Evolutionary conservation across 1,140 invertebrate species (phyloP), one percentile per base, ranked within the genome.

Genomic region (Yoshiicerus persimilis): DNA sequence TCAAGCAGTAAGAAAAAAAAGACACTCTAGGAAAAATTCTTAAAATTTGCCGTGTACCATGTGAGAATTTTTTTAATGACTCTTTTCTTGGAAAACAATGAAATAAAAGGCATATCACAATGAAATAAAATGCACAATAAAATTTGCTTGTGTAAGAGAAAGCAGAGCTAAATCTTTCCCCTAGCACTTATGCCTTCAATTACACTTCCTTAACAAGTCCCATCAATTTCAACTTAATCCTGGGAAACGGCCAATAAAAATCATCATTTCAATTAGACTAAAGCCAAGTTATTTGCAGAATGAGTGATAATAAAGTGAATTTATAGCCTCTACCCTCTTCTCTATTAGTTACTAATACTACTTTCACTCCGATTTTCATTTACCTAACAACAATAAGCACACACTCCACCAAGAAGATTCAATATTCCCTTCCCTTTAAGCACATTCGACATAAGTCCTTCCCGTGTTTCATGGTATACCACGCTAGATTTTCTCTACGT

Each of bases 161-260:
- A 32, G 20, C 32, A 25, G 66, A 70, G 32, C 9, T 80, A 38
- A 80, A 80, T 34, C 75, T 80, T 38, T 80, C 75, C 75, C 75
- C 34, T 80, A 38, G 75, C 75, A 80, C 75, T 80, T 80, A 80
- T 38, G 75, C 30, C 75, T 80, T 36, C 75, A 80, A 80, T 80
- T 80, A 80, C 75, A 80, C 75, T 80, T 80, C 75, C 75, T 80
- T 80, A 80, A 80, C 75, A 80, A 80, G 75, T 80, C 75, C 75
- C 75, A 80, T 80, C 75, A 80, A 80, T 80, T 80, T 32, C 75
- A 38, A 34, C 75, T 80, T 80, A 80, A 80, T 80, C 75, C 75
- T 80, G 32, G 75, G 75, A 80, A 80, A 80, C 34, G 75, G 75
- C 75, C 75, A 80, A 80, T 80, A 80, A 80, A 80, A 80, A 80